Percentiles rank a stretch among this genome's conserved stretches.
These are phyloP conservation scores for Andrena minutula DNA, from an alignment of 2,888 invertebrate species.

Conservation along the genomic window DNA sequence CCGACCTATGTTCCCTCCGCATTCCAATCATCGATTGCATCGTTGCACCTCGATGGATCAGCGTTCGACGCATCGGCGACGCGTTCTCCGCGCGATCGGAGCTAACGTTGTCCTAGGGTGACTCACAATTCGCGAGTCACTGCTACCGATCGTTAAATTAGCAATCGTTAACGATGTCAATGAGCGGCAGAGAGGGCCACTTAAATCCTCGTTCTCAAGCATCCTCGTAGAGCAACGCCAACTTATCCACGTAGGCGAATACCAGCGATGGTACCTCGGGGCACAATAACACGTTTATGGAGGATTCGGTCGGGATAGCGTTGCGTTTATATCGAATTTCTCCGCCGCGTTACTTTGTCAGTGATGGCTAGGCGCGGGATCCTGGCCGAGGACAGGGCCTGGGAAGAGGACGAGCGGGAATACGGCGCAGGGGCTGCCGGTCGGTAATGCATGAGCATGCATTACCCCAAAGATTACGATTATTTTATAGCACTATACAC, in stretches of 20 bases:
- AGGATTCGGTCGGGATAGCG: conserved; percentile 42
- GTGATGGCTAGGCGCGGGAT: conserved; percentile 54
- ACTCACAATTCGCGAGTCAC: background rate
- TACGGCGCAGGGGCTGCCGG: conserved; percentile 65
- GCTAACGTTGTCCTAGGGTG: background rate
- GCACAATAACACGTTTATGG: conserved; percentile 67
- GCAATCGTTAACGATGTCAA: background rate
- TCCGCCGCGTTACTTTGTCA: conserved; percentile 66
- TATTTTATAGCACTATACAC: conserved; percentile 73
- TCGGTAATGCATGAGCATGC: conserved; percentile 69
- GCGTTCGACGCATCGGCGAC: background rate
- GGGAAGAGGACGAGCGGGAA: conserved; percentile 17
- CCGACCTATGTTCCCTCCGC: conserved; percentile 6
- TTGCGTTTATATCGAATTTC: conserved; percentile 66
- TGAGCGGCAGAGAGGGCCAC: background rate
- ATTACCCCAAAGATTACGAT: conserved; percentile 74
- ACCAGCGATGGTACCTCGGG: conserved; percentile 15
- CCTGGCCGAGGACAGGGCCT: conserved; percentile 3
- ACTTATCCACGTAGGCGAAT: conserved; percentile 59
- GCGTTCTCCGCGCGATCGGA: background rate
- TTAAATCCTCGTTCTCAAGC: conserved; percentile 47
- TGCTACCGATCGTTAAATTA: background rate
- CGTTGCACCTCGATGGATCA: conserved; percentile 11
- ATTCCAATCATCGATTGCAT: conserved; percentile 23
- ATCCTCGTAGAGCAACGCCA: conserved; percentile 38